These are phyloP conservation scores for Alcedo quadribrachys DNA, from an alignment of 2,797 vertebrate species.

Conservation along the genomic window DNA sequence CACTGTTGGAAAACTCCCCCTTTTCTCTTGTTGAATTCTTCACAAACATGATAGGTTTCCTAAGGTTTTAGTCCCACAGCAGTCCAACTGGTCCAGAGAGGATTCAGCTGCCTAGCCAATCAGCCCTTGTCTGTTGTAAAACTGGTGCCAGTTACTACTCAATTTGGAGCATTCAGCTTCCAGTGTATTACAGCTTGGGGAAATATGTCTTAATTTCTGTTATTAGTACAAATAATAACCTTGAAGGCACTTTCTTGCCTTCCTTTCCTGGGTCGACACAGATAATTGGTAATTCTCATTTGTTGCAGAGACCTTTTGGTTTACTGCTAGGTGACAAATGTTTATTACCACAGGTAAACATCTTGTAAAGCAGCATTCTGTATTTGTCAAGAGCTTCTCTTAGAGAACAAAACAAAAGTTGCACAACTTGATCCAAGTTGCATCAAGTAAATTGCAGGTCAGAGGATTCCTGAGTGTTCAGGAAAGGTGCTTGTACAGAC, in stretches of 20 bases:
- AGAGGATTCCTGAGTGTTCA: too few species aligned
- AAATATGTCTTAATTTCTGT: neutral
- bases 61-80: neutral
- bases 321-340: neutral
- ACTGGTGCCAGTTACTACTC: neutral
- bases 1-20: neutral
- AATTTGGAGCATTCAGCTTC: neutral
- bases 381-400: neutral
- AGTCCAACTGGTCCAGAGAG: neutral
- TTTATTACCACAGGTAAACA: neutral
- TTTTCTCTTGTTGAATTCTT: neutral
- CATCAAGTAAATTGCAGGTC: too few species aligned
- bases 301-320: neutral
- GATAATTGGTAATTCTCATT: neutral
- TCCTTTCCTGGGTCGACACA: neutral
- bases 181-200: neutral
- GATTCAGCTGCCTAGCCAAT: neutral
- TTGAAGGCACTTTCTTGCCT: neutral
- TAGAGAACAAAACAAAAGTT: neutral
- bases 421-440: too few species aligned
- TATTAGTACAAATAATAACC: neutral
- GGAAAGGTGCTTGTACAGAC: too few species aligned
- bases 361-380: neutral
- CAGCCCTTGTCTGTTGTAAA: neutral
- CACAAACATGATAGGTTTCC: neutral